These are phyloP conservation scores for Lepetodrilus schrolli DNA, from an alignment of 2,888 invertebrate species.

Conservation along the genomic window DNA sequence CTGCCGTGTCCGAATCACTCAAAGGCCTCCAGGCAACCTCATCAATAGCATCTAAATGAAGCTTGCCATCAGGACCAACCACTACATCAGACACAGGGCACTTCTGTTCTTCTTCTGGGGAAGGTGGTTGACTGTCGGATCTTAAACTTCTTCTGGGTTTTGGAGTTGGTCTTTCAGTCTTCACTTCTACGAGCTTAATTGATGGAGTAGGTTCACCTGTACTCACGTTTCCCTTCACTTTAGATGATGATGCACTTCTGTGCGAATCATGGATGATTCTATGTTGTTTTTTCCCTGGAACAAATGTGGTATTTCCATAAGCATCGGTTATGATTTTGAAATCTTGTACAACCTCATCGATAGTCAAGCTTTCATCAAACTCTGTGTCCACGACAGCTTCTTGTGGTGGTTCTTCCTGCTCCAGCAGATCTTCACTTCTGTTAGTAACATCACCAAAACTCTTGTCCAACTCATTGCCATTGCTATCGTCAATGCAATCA, in stretches of 20 bases:
- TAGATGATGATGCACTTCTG: neutral
- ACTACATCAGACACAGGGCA: neutral
- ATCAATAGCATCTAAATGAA: neutral
- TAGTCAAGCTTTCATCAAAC: neutral
- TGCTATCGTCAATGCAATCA: slow-evolving; percentile 1
- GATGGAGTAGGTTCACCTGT: neutral
- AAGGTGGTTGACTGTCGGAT: neutral
- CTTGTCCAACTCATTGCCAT: neutral
- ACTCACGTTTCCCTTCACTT: neutral
- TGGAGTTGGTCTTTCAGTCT: neutral
- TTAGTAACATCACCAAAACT: slow-evolving; percentile 12
- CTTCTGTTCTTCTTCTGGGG: neutral
- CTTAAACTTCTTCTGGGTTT: slow-evolving; percentile 2
- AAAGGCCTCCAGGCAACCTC: neutral
- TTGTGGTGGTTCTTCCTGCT: neutral
- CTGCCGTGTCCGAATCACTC: slow-evolving; percentile 4
- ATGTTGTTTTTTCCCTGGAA: slow-evolving; percentile 2
- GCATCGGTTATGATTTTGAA: neutral
- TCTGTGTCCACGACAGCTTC: neutral
- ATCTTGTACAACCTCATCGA: slow-evolving; percentile 3
- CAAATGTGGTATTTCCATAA: neutral
- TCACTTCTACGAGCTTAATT: too few relatives aligned
- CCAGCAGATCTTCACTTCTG: slow-evolving; percentile 1
- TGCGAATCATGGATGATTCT: neutral
- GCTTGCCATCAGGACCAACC: neutral